These are phyloP conservation scores for Poeciliopsis occidentalis DNA, from an alignment of 2,113 vertebrate genomes.

Conservation along the genomic window DNA sequence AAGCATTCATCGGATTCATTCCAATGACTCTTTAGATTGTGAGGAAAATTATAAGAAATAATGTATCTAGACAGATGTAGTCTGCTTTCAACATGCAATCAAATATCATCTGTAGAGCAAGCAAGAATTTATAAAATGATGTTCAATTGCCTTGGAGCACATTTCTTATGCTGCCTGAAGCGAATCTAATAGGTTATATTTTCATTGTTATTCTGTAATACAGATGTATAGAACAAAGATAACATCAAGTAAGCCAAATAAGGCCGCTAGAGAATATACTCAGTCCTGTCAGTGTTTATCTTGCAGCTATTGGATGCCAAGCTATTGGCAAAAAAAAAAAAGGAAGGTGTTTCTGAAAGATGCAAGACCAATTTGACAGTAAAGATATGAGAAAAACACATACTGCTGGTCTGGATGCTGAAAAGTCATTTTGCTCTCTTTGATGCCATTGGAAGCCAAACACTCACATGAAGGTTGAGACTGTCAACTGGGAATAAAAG, in stretches of 20 bases:
- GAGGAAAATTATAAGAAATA: slow-evolving; percentile 6
- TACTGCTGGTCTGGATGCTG: slow-evolving; percentile 25
- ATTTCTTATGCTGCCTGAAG: neutral
- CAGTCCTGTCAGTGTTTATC: slow-evolving; percentile 9
- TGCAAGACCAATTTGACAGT: slow-evolving; percentile 41
- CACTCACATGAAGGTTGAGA: slow-evolving; percentile 67
- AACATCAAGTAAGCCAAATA: neutral
- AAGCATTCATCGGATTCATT: slow-evolving; percentile 24
- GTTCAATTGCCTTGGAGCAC: neutral
- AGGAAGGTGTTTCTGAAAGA: slow-evolving; percentile 28
- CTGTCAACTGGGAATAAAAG: slow-evolving; percentile 60
- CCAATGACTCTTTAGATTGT: neutral
- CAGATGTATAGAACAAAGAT: neutral
- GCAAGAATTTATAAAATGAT: neutral
- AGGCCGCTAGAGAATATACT: neutral
- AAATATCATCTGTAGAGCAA: neutral
- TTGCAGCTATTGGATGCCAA: slow-evolving; percentile 7
- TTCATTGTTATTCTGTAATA: neutral
- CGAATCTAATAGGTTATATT: neutral
- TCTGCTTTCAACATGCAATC: slow-evolving; percentile 3
- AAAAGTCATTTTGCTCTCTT: slow-evolving; percentile 59
- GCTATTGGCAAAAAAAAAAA: slow-evolving; percentile 1
- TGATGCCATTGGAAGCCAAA: slow-evolving; percentile 60
- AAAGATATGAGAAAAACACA: slow-evolving; percentile 25
- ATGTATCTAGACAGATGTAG: neutral